These are phyloP conservation scores for Leontocebus nigricollis DNA, from an alignment of 2,797 vertebrate genomes.

Conservation along the genomic window DNA sequence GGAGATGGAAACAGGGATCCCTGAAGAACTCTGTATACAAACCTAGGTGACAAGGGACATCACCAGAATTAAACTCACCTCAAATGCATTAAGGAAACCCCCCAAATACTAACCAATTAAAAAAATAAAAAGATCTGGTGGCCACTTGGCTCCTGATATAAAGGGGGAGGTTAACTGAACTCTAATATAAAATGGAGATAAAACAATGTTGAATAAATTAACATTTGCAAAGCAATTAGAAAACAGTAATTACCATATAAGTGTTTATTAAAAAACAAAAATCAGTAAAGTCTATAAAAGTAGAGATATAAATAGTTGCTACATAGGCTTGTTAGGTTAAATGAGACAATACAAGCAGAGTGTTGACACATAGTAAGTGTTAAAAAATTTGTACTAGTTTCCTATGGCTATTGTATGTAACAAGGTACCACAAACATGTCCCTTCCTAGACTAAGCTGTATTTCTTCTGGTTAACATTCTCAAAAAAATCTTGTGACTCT, in stretches of 20 bases:
- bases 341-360: background rate
- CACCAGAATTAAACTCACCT: conserved; percentile 27
- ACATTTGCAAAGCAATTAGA: background rate
- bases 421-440: background rate
- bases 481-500: background rate
- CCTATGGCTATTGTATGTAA: background rate
- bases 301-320: background rate
- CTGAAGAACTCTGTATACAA: conserved; percentile 85
- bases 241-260: background rate
- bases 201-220: background rate
- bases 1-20: conserved; percentile 86
- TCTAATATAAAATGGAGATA: background rate
- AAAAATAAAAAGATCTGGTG: background rate
- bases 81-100: background rate
- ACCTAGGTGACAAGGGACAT: conserved; percentile 83
- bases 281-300: background rate
- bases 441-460: background rate
- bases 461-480: background rate
- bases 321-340: background rate
- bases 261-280: background rate
- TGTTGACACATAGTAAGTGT: background rate
- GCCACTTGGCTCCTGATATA: background rate
- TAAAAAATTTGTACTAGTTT: background rate
- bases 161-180: background rate
- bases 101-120: background rate